Percentiles rank a stretch among this genome's conserved stretches.
Conservation (phyloP, 2,888 invertebrate genomes). For the Melanargia galathea region DNA sequence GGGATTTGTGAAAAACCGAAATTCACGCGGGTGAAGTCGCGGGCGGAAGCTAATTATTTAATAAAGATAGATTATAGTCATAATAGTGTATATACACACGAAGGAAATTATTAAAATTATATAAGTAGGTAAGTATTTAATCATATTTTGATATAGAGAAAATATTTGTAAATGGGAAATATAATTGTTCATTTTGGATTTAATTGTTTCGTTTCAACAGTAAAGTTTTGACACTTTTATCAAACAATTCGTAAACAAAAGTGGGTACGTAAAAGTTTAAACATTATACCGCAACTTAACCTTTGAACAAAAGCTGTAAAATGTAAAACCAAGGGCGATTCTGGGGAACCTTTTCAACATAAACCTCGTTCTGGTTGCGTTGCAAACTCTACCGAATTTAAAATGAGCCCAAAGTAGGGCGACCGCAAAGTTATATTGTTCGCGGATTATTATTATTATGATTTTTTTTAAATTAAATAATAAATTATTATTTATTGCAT, state of each 20-base stretch:
- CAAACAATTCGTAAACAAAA: constrained; percentile 9
- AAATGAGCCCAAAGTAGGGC: constrained; percentile 32
- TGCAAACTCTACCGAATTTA: constrained; percentile 36
- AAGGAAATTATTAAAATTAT: no score
- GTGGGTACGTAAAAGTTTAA: constrained; percentile 15
- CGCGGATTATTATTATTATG: background rate
- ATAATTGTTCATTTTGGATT: background rate
- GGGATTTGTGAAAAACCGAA: no score
- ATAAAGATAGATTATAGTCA: no score
- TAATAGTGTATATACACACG: no score
- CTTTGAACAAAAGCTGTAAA: constrained; percentile 28
- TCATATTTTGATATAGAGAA: no score
- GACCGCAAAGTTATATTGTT: background rate
- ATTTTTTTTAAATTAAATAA: no score
- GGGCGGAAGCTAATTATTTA: no score
- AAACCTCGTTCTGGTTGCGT: constrained; percentile 30
- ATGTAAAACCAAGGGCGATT: constrained; percentile 30
- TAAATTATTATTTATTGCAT: no score
- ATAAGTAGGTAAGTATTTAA: no score
- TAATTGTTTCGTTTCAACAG: background rate
- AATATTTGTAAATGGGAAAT: no score
- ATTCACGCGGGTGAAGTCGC: no score
- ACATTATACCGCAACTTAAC: constrained; percentile 20
- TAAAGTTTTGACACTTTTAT: background rate
- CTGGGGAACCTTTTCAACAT: constrained; percentile 28